phyloP scores from a whole-genome alignment of 2,113 vertebrate species.

The Planiliza haematocheilus region DNA sequence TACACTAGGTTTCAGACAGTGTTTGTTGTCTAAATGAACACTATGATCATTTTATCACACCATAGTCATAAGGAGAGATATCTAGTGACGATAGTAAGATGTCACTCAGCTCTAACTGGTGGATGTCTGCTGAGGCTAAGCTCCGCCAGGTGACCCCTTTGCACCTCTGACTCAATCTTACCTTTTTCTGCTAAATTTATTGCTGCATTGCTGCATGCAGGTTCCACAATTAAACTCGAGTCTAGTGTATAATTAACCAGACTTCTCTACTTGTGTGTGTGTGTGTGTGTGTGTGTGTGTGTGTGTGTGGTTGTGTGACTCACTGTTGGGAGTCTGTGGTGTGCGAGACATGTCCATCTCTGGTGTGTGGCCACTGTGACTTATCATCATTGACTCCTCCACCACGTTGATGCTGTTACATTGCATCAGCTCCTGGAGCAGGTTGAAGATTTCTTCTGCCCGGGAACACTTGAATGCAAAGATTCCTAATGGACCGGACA shows the following conservation, averaged over 20 bases:
- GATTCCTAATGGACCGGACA: conserved; percentile 86
- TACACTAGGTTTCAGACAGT: too few relatives aligned
- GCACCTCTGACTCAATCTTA: conserved; percentile 23
- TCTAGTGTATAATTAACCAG: conserved; percentile 31
- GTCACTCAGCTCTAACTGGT: too few relatives aligned
- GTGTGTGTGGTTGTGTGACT: conserved; percentile 68
- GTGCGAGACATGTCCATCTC: conserved; percentile 88
- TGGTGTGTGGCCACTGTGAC: conserved; percentile 87
- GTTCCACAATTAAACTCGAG: conserved; percentile 39
- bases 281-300: conserved; percentile 23
- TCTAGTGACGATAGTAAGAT: too few relatives aligned
- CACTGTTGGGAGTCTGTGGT: conserved; percentile 90
- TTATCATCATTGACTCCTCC: conserved; percentile 94
- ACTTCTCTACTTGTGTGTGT: not conserved
- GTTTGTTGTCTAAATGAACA: too few relatives aligned
- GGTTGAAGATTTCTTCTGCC: conserved; percentile 97
- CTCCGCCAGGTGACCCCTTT: too few relatives aligned
- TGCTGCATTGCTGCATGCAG: conserved; percentile 26
- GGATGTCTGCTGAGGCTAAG: not conserved
- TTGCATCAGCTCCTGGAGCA: conserved; percentile 99
- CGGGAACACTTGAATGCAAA: conserved; percentile 98
- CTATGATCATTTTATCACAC: too few relatives aligned
- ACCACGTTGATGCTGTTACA: conserved; percentile 98
- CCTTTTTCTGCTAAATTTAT: conserved; percentile 17
- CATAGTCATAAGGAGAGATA: too few relatives aligned